Percentiles rank a stretch among this genome's conserved stretches.
These are phyloP conservation scores for Athalia rosae DNA, from an alignment of 2,888 invertebrate genomes.

Conservation along the genomic window DNA sequence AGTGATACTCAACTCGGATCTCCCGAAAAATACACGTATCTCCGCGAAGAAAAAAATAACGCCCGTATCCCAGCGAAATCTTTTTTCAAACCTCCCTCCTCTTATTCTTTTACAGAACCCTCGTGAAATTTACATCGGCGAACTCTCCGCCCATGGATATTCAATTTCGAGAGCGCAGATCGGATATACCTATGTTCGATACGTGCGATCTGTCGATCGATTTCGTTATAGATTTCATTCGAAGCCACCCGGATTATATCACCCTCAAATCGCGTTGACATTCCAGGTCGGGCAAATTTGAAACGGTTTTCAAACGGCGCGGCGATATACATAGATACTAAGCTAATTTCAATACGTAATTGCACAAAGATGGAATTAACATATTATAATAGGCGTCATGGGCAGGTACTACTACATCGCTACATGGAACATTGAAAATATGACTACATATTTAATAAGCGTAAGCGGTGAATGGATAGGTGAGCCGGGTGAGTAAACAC, in stretches of 20 bases:
- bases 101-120: no score
- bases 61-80: neutral
- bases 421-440: neutral
- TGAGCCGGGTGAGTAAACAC: slow-evolving; percentile 40
- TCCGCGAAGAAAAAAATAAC: no score
- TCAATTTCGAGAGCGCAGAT: no score
- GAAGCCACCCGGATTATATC: no score
- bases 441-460: slow-evolving; percentile 3
- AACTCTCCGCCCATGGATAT: no score
- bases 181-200: no score
- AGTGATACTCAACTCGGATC: slow-evolving; percentile 57
- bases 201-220: no score
- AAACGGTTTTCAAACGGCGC: slow-evolving; percentile 13
- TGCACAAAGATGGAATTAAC: slow-evolving; percentile 31
- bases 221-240: no score
- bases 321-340: neutral
- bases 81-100: neutral
- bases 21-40: no score
- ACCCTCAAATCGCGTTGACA: no score
- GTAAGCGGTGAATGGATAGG: neutral
- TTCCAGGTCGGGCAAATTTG: neutral
- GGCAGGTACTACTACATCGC: neutral
- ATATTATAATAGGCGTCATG: neutral
- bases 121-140: no score
- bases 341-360: slow-evolving; percentile 40